Evolutionary conservation across 2,797 vertebrate species (phyloP).

Genomic region (Catostomus latipinnis): DNA sequence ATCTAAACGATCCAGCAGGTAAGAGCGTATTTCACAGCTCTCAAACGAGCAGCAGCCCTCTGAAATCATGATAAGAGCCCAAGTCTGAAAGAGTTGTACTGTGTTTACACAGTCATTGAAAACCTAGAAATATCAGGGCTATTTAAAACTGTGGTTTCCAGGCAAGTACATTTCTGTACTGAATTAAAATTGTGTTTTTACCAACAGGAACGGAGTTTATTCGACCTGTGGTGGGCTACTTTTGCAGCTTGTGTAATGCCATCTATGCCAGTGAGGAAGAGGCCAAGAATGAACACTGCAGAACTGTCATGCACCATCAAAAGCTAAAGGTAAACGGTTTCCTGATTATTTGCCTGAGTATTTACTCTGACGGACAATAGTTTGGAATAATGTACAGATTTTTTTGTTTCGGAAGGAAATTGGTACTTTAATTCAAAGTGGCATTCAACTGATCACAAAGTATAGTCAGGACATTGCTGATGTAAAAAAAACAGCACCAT

Average conservation of each 20-base stretch:
- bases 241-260: constrained; percentile 74
- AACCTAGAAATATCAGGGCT: no score
- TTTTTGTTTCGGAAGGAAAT: no score
- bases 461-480: no score
- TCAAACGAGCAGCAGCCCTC: neutral
- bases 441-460: no score
- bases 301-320: constrained; percentile 70
- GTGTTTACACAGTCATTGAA: neutral
- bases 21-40: constrained; percentile 40
- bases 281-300: constrained; percentile 76
- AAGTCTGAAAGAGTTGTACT: neutral
- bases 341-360: neutral
- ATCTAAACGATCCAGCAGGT: constrained; percentile 68
- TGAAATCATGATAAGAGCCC: neutral
- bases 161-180: no score
- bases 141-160: no score
- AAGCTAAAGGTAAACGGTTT: constrained; percentile 65
- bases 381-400: no score
- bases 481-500: no score
- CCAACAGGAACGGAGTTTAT: constrained; percentile 73
- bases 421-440: no score
- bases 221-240: constrained; percentile 74
- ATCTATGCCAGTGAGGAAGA: constrained; percentile 77
- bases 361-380: no score
- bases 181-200: neutral